Evolutionary conservation across 2,797 vertebrate species (phyloP).

Genomic region (Chelon labrosus): DNA sequence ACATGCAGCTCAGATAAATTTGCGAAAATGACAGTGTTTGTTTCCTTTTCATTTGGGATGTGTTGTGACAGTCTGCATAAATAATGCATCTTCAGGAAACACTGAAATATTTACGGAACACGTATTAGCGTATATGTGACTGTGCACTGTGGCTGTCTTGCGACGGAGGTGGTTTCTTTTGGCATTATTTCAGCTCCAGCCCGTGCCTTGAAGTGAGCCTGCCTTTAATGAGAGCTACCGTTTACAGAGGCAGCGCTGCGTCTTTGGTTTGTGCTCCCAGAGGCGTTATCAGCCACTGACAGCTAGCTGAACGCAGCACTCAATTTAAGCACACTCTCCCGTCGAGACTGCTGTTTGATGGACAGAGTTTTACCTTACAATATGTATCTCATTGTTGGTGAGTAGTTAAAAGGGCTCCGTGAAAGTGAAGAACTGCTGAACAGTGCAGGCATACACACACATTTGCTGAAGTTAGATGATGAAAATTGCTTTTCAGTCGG

Average conservation of each 20-base stretch:
- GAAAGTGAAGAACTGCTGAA: slow-evolving; percentile 7
- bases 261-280: slow-evolving; percentile 35
- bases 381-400: slow-evolving; percentile 23
- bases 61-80: slow-evolving; percentile 73
- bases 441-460: background rate
- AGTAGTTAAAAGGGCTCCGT: slow-evolving; percentile 22
- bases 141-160: slow-evolving; percentile 3
- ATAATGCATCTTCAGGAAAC: slow-evolving; percentile 70
- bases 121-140: slow-evolving; percentile 54
- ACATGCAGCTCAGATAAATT: slow-evolving; percentile 45
- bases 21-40: slow-evolving; percentile 63
- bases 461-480: background rate
- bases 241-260: slow-evolving; percentile 42
- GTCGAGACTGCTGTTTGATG: slow-evolving; percentile 46
- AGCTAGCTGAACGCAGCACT: slow-evolving; percentile 54
- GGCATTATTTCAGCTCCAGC: slow-evolving; percentile 45
- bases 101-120: slow-evolving; percentile 72
- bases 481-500: background rate
- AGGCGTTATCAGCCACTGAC: slow-evolving; percentile 61
- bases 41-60: slow-evolving; percentile 67
- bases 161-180: slow-evolving; percentile 36
- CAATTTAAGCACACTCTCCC: slow-evolving; percentile 48
- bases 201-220: slow-evolving; percentile 52
- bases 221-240: slow-evolving; percentile 57
- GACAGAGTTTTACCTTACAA: slow-evolving; percentile 37